Evolutionary conservation across 2,888 invertebrate genomes (phyloP), one percentile per base, ranked within the genome.

Genomic region (Elmis aenea): DNA sequence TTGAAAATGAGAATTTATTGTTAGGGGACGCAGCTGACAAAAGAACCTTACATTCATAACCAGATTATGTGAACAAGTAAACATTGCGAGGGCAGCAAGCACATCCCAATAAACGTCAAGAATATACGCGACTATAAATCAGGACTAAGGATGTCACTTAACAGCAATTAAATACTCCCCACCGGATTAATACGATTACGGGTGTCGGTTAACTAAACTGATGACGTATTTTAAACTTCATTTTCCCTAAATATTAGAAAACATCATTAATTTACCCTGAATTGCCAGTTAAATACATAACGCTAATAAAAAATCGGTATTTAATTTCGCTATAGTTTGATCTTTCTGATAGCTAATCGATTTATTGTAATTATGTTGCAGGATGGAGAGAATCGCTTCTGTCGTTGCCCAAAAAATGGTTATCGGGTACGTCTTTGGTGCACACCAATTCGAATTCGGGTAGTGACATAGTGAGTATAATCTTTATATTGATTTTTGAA

Each of bases 321-420:
- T n/a, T n/a, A n/a, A n/a, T n/a, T n/a, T n/a, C n/a, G n/a, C n/a
- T n/a, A n/a, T n/a, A n/a, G n/a, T n/a, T n/a, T n/a, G n/a, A n/a
- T n/a, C n/a, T n/a, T n/a, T n/a, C n/a, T n/a, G n/a, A n/a, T n/a
- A n/a, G n/a, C n/a, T n/a, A n/a, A n/a, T n/a, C n/a, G n/a, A n/a
- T n/a, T n/a, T n/a, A n/a, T n/a, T n/a, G n/a, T n/a, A n/a, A n/a
- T n/a, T n/a, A n/a, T n/a, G n/a, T 74, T 73, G 10, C 72, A 85
- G 85, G 81, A 81, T 85, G 84, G 83, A 75, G 75, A 58, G 83
- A 83, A 54, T 81, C 83, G 10, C 69, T 85, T 54, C 66, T 83
- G 49, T 77, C 83, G 31, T 69, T 85, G 59, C 81, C 83, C 48
- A 83, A 81, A 65, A 78, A 79, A 58, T 81, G 81, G 78, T 75